Evolutionary conservation across 2,797 vertebrate species (phyloP), one percentile per base, ranked within the genome.

Genomic region (Dendrocincla tyrannina): DNA sequence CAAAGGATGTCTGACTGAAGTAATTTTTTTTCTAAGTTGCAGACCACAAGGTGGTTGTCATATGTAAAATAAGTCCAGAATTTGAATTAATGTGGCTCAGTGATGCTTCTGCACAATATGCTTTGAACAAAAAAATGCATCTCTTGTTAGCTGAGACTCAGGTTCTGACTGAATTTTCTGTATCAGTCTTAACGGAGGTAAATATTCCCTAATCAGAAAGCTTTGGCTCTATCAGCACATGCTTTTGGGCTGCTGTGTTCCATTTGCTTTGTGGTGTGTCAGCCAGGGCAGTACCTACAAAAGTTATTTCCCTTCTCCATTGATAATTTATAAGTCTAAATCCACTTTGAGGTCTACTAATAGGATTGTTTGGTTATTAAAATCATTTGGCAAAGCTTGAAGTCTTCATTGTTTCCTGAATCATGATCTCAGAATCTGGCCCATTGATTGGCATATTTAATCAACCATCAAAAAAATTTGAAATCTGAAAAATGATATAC

Each of bases 241-340:
- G 15, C 16, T 41, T 77, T 74, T 64, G 58, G 17, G 16, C 62
- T 64, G 16, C 44, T 77, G 53, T 75, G 1, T 50, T 83, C 32
- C 10, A 37, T 91, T 88, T 1, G 5, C 30, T 90, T 81, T 75
- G 46, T 1, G 2, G 16, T 3, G 1, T 50, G 30, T 67, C 60
- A 63, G 64, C 60, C 44, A 85, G 83, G 17, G 11, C 20, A 46
- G 3, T 10, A 47, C 39, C 46, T 87, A 58, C 25, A 76, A 78
- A 87, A 89, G 62, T 58, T 53, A 69, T 39, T 62, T 89, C 39
- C 60, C 11, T 17, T 81, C 32, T 72, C 14, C 13, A 46, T 14
- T n/a, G 50, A 49, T 75, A 88, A 91, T 84, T 88, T 88, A 84
- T 81, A 72, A 86, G 59, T 56, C 27, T 73, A 85, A 94, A 69